Base-by-base conservation (phyloP, 2,888 invertebrate genomes). In the Lasius platythorax region DNA sequence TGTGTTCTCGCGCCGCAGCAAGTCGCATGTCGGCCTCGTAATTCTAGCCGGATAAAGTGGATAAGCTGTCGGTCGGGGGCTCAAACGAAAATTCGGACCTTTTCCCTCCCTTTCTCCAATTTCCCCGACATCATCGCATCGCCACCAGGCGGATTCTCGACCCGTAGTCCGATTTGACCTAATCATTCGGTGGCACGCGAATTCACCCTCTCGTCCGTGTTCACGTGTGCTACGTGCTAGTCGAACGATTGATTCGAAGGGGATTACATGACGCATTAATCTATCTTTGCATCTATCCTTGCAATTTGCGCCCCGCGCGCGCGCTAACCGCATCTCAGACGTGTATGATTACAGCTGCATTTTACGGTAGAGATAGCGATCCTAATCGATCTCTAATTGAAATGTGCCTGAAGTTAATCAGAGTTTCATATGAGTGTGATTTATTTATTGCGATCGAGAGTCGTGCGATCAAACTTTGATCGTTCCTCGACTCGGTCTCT, bases 141-240 rank as follows among this genome's bases (percentile, higher is more conserved):
- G 66, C 87, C 87, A 37, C 40, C 68, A 73, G 56, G 11, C 56
- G 43, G 18, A 18, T 37, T 78, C 83, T 0, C 37, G 87, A 88
- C 53, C 85, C 81, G 53, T 23, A 23, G 84, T 82, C 58, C 74
- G 89, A 86, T 87, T 88, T 85, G 82, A 90, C 89, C 85, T 89
- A 90, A 89, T 89, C 90, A 90, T 87, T 90, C 43, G 85, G 70
- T 78, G 73, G 87, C 90, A 90, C 87, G 90, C 89, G 85, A 90
- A 90, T 87, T 90, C 70, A 72, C 37, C 64, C 15, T 12, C 58
- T 43, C 43, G 79, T 50, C 46, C 61, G 64, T 53, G 46, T 33
- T 64, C 46, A 46, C 64, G 66, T 58, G 50, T 23, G 63, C 74
- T 63, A 63, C 58, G 46, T 72, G 18, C 15, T 43, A 37, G 18